Conservation (phyloP, 1,140 invertebrate genomes). For the Stegodyphus dumicola region DNA sequence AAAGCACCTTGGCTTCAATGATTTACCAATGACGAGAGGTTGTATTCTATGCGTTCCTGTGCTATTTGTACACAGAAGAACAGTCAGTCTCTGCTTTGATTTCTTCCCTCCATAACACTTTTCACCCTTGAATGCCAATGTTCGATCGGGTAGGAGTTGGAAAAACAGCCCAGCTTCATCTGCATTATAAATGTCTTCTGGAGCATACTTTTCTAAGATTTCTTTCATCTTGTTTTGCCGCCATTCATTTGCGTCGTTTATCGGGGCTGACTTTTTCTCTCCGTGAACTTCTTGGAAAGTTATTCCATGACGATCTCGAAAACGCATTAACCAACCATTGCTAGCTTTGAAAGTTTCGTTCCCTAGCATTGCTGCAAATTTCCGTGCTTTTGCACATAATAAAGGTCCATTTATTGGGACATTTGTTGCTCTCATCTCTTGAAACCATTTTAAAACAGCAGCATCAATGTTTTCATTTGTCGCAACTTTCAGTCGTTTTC, state of each 20-base stretch:
- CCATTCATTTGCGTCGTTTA: constrained; percentile 15
- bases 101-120: neutral
- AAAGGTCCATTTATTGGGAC: constrained; percentile 7
- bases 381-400: constrained; percentile 10
- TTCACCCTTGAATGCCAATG: no score
- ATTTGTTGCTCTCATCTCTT: constrained; percentile 18
- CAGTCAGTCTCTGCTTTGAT: neutral
- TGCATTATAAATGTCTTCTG: constrained; percentile 8
- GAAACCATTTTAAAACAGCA: constrained; percentile 13
- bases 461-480: constrained; percentile 18
- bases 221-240: constrained; percentile 6
- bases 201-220: neutral
- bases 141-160: no score
- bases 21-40: no score
- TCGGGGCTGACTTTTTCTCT: constrained; percentile 12
- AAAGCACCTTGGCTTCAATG: no score
- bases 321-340: constrained; percentile 15
- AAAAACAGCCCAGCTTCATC: constrained; percentile 11
- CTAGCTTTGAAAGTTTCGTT: constrained; percentile 15
- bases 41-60: no score
- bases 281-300: constrained; percentile 17
- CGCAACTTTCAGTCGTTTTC: constrained; percentile 10
- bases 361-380: constrained; percentile 15
- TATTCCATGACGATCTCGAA: constrained; percentile 15
- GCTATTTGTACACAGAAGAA: neutral